Conservation (phyloP, 2,113 vertebrate species). For the Anarhynchus alexandrinus region DNA sequence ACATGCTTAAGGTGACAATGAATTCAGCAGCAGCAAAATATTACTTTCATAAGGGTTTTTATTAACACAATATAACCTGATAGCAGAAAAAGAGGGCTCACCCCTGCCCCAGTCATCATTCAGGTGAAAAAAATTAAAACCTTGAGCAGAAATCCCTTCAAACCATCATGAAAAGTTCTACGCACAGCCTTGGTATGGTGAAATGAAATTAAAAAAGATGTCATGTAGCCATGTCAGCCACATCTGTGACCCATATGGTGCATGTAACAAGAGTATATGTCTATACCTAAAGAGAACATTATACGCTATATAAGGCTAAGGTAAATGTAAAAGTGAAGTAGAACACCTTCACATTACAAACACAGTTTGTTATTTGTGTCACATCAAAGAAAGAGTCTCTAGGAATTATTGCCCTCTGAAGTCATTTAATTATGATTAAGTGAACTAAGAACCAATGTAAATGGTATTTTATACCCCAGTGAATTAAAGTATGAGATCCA, state of each 20-base stretch:
- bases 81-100: background rate
- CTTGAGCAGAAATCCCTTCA: constrained; percentile 23
- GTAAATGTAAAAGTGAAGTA: constrained; percentile 63
- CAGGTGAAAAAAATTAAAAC: background rate
- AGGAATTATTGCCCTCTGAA: constrained; percentile 75
- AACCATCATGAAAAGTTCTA: constrained; percentile 18
- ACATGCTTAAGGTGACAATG: background rate
- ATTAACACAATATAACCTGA: background rate
- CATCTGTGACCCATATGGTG: constrained; percentile 79
- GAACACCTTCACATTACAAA: constrained; percentile 65
- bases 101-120: background rate
- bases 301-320: constrained; percentile 56
- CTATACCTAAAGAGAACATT: constrained; percentile 65
- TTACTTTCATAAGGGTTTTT: background rate
- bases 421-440: constrained; percentile 81
- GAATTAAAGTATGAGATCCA: constrained; percentile 77
- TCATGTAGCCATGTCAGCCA: constrained; percentile 64
- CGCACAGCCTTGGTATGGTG: constrained; percentile 13
- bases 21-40: background rate
- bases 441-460: constrained; percentile 75
- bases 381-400: constrained; percentile 74
- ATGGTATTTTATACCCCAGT: constrained; percentile 76
- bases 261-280: constrained; percentile 71
- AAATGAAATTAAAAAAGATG: constrained; percentile 69
- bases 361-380: constrained; percentile 76